Percentiles rank a stretch among this genome's conserved stretches.
Evolutionary conservation across 2,113 vertebrate species (phyloP).

Genomic region (Lamprotornis superbus): DNA sequence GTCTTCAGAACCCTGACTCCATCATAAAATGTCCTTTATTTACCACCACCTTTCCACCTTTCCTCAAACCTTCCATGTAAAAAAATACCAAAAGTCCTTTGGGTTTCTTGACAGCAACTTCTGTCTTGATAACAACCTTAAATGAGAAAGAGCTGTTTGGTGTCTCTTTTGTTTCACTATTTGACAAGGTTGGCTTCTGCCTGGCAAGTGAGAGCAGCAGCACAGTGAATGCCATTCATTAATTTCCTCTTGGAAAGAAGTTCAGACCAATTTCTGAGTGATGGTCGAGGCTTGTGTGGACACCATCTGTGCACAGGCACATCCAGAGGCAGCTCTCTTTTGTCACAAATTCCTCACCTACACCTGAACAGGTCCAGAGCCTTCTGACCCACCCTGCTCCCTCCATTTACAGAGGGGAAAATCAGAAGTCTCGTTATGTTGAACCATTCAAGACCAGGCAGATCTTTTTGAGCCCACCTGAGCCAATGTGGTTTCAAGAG

Average conservation of each 20-base stretch:
- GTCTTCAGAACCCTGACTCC: neutral
- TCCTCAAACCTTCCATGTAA: neutral
- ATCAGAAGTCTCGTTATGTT: accelerated
- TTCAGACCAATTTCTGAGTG: neutral
- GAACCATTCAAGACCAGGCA: neutral
- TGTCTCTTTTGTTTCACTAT: neutral
- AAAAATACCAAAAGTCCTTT: neutral
- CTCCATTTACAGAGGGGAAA: neutral
- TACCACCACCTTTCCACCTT: neutral
- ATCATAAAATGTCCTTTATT: neutral
- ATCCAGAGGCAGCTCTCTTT: neutral
- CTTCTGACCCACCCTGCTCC: neutral
- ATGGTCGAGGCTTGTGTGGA: neutral
- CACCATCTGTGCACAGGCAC: neutral
- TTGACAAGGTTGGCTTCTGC: neutral
- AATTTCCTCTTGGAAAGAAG: neutral
- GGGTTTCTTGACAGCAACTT: neutral
- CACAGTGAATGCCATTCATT: neutral
- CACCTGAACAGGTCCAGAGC: accelerated
- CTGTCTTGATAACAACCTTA: neutral
- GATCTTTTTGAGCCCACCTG: neutral
- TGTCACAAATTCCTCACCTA: neutral
- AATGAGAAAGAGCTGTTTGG: neutral
- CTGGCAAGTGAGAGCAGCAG: neutral
- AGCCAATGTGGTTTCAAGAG: neutral